phyloP scores from a whole-genome alignment of 1,140 invertebrate species.

The Carposina sasakii region DNA sequence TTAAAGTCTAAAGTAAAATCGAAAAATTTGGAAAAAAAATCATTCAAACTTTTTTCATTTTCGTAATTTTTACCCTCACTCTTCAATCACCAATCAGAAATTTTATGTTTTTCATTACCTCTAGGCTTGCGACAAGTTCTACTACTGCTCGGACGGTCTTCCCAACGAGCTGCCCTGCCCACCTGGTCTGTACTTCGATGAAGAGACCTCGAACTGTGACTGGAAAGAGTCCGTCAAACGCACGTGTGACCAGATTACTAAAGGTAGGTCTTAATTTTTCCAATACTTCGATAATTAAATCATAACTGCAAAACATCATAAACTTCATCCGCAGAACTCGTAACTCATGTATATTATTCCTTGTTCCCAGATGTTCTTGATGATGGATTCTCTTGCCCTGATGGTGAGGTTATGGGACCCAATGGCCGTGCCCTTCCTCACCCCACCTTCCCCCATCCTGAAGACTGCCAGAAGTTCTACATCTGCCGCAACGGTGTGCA shows the following conservation, averaged over 20 bases:
- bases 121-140: slow-evolving; percentile 85
- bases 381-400: slow-evolving; percentile 86
- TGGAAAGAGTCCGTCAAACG: slow-evolving; percentile 77
- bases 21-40: too few relatives aligned
- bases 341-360: not conserved
- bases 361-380: slow-evolving; percentile 75
- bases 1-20: too few relatives aligned
- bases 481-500: slow-evolving; percentile 86
- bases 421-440: slow-evolving; percentile 82
- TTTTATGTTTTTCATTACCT: too few relatives aligned
- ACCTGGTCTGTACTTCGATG: slow-evolving; percentile 86
- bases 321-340: not conserved
- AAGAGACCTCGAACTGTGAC: slow-evolving; percentile 81
- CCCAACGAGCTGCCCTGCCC: slow-evolving; percentile 84
- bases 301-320: too few relatives aligned
- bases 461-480: slow-evolving; percentile 90
- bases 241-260: slow-evolving; percentile 76
- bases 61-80: too few relatives aligned
- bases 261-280: slow-evolving; percentile 58
- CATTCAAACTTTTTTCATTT: too few relatives aligned
- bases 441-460: slow-evolving; percentile 85
- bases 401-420: slow-evolving; percentile 78
- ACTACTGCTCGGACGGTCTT: slow-evolving; percentile 85
- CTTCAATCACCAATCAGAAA: too few relatives aligned
- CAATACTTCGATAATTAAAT: not conserved